Base-by-base conservation (phyloP, 1,140 invertebrate species). In the Orchestia grillus region DNA sequence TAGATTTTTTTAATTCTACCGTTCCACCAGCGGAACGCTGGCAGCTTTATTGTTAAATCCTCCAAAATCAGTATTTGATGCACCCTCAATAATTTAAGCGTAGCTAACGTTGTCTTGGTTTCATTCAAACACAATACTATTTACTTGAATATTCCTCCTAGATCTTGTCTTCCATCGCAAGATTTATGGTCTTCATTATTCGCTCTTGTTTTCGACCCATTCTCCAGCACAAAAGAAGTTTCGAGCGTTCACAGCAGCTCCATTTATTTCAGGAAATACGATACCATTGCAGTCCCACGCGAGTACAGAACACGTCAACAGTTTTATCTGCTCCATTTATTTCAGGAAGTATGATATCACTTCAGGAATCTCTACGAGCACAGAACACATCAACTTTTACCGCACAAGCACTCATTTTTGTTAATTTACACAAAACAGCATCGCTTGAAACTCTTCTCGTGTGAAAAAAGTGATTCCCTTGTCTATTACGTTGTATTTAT, bases 161-260 rank as follows among this genome's bases (percentile, higher is more conserved):
- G 62, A 77, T 77, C 62, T 77, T 36, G 11, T 77, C 62, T 77
- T 36, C 28, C 11, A 77, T 15, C 15, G 1, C 62, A 77, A 77
- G 11, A 3, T 36, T 77, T 53, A 53, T 19, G 19, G 6, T 36
- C 1, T 77, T 77, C 62, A 77, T 77, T 77, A 77, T 77, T 36
- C 62, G 62, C 36, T 19, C 11, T 77, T 77, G 36, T 77, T 77
- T 77, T 77, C 28, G 62, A 77, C 62, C 62, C 62, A 77, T 77
- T 36, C 62, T 77, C 62, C 28, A 15, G 11, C 62, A 77, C 62
- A 77, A 77, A 77, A 77, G 28, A 77, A 53, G 47, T 15, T 77
- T 77, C 62, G 62, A 77, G 62, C 62, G 62, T 77, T 77, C 62
- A 77, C 62, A 77, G 62, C 62, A 77, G 62, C 62, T 77, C 62